phyloP scores from a whole-genome alignment of 2,888 invertebrate genomes.

The Metopia argyrocephala region DNA sequence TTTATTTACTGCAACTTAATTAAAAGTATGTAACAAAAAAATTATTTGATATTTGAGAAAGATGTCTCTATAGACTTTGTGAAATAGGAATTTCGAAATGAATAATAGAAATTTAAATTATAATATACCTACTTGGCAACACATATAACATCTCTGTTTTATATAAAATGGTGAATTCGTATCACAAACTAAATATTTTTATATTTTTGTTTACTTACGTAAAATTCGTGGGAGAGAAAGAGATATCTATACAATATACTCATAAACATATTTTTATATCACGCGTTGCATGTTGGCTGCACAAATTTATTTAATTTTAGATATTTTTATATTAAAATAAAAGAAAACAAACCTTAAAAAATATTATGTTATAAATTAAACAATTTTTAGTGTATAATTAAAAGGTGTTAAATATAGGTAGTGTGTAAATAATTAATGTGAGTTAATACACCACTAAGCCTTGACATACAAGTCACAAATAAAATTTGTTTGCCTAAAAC shows the following conservation, averaged over 20 bases:
- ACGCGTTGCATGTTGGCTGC: slow-evolving; percentile 29
- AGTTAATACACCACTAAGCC: background rate
- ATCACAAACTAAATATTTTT: background rate
- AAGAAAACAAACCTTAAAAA: too few species aligned
- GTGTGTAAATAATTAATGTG: background rate
- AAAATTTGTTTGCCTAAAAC: background rate
- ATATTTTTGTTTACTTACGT: background rate
- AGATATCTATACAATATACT: background rate
- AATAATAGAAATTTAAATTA: too few species aligned
- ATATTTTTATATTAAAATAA: too few species aligned
- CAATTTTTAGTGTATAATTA: too few species aligned
- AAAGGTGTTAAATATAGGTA: background rate
- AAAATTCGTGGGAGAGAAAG: background rate
- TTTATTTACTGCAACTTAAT: too few species aligned
- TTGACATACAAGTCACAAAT: background rate
- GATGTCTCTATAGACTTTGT: too few species aligned
- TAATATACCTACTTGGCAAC: background rate
- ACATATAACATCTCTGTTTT: background rate
- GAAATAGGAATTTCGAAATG: too few species aligned
- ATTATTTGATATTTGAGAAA: too few species aligned
- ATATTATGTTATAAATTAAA: too few species aligned
- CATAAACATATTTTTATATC: slow-evolving; percentile 9
- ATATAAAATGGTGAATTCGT: background rate
- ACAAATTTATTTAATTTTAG: slow-evolving; percentile 7
- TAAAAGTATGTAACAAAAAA: too few species aligned